Base-by-base conservation (phyloP, 2,888 invertebrate species). In the Chesias legatella region DNA sequence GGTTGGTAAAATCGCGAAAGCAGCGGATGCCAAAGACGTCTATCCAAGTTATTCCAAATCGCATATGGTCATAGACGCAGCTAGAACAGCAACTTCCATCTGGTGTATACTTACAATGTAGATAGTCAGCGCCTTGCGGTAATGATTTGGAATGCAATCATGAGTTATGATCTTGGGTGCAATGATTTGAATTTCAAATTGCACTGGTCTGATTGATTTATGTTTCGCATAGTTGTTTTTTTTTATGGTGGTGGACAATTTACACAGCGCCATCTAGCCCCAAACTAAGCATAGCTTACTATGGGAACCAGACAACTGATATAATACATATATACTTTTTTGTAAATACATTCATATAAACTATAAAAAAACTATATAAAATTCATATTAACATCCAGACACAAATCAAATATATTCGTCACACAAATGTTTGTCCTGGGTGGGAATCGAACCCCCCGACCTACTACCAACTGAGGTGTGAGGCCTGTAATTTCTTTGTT, bases 1-100 rank as follows among this genome's bases (percentile, higher is more conserved):
- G 75, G 55, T 59, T 75, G 54, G 63, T 52, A 67, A 69, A 70
- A 60, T 61, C 38, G 53, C 56, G 57, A 61, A 60, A 67, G 63
- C 61, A 53, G 59, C 56, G 58, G 56, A 67, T 64, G 52, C 68
- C 66, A 53, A 60, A 67, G 60, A 62, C 62, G 73, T 72, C 67
- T 65, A 51, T 59, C 62, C 62, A 58, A 56, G 51, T 67, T 67
- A 59, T 59, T 60, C 49, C 36, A 33, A 37, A 48, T 53, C 76
- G 46, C 60, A 75, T 73, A 79, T 75, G 79, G 78, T 59, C 71
- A 63, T 64, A 60, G 58, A 55, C 48, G 31, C 62, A 43, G 56
- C 65, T 48, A 60, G 59, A 63, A 59, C 60, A 46, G 43, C 24
- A 54, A 58, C 62, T 43, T 48, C 50, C 60, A 7, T 22, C n/a